These are phyloP conservation scores for Himalopsyche anomala DNA, from an alignment of 2,888 invertebrate species.

Conservation along the genomic window DNA sequence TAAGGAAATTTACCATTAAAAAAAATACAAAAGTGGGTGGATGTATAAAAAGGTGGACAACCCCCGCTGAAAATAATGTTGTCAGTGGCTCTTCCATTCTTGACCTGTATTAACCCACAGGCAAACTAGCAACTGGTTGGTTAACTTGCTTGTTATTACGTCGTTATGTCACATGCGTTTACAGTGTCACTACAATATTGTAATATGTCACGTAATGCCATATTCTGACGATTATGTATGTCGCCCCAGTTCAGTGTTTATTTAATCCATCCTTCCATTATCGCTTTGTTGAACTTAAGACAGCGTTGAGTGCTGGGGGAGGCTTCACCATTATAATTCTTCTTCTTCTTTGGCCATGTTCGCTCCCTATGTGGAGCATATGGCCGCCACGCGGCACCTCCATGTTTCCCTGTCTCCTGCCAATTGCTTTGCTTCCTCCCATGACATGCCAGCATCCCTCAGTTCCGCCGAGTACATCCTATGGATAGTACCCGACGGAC, in stretches of 20 bases:
- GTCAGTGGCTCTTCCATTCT: constrained; percentile 15
- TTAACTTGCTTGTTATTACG: constrained; percentile 2
- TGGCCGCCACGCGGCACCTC: no score
- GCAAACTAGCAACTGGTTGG: not conserved
- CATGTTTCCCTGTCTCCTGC: no score
- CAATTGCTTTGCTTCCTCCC: no score
- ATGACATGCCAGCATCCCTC: no score
- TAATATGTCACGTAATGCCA: constrained; percentile 9
- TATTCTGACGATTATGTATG: constrained; percentile 25
- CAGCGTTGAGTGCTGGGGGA: not conserved
- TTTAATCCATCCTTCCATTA: not conserved
- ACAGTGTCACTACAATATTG: not conserved
- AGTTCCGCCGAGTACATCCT: no score
- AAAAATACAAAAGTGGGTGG: no score
- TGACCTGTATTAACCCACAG: constrained; percentile 38
- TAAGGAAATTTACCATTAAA: no score
- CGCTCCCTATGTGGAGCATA: no score
- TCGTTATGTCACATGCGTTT: constrained; percentile 22
- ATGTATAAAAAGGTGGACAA: no score
- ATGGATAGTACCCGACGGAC: no score
- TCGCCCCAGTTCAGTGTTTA: constrained; percentile 5
- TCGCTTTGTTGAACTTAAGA: constrained; percentile 10
- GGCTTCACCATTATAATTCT: not conserved
- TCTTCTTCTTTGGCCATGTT: no score
- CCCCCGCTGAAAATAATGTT: no score